These are phyloP conservation scores for Heliopora coerulea DNA, from an alignment of 92 coral and sea anemone genomes.

Conservation along the genomic window DNA sequence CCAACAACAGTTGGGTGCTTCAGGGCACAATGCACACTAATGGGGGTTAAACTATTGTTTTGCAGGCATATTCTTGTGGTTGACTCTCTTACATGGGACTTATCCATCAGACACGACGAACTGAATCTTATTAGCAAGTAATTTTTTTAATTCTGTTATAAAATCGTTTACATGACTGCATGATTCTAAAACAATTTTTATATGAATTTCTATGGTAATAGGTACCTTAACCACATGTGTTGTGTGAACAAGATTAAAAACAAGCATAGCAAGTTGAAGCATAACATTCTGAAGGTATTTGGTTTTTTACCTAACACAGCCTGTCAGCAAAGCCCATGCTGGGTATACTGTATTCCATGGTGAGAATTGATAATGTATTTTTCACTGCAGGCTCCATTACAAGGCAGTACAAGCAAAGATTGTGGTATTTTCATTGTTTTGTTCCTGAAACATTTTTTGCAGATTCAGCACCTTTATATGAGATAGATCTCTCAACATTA, in stretches of 20 bases:
- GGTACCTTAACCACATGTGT: constrained; percentile 41
- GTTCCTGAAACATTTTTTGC: constrained; percentile 41
- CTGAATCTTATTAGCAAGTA: constrained; percentile 25
- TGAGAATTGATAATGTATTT: background rate
- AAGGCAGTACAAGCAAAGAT: constrained; percentile 39
- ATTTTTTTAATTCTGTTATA: constrained; percentile 14
- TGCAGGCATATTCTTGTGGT: constrained; percentile 39
- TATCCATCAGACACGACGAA: constrained; percentile 35
- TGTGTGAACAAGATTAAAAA: constrained; percentile 21
- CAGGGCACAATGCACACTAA: no score
- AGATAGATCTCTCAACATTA: constrained; percentile 12
- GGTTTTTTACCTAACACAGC: background rate
- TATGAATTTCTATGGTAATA: constrained; percentile 18
- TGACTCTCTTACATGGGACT: constrained; percentile 42
- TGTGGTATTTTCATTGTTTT: constrained; percentile 33
- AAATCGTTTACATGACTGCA: background rate
- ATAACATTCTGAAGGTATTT: constrained; percentile 24
- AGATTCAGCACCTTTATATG: constrained; percentile 18
- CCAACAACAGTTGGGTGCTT: no score
- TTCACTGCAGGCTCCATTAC: constrained; percentile 41
- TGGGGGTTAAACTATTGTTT: constrained; percentile 21
- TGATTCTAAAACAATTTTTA: background rate
- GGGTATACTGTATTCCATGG: background rate
- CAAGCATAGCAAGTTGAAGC: constrained; percentile 31
- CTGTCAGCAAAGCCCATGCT: background rate